Evolutionary conservation across 2,888 invertebrate species (phyloP), one percentile per base, ranked within the genome.

Genomic region (Leptogaster cylindrica): DNA sequence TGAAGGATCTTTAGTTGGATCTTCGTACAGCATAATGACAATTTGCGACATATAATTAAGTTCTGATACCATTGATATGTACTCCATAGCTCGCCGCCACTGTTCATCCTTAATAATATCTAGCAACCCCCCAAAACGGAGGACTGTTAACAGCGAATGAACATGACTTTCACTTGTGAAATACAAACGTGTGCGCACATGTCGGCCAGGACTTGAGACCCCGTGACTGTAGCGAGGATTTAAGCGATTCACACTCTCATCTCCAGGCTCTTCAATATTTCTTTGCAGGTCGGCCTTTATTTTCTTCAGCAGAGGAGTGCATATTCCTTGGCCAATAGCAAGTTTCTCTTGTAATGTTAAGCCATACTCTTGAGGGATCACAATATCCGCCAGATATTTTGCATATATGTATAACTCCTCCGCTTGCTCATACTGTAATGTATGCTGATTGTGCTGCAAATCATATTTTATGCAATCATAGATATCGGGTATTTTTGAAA

Each of bases 381-480:
- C 97, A 76, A 99, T 93, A 79, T 99, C 99, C 0, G 99, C 99
- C 75, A 99, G 84, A 78, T 96, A 95, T 81, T 99, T 99, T 0
- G 98, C 93, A 77, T 95, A 94, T 64, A 93, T 91, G 77, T 98
- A 99, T 48, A 95, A 82, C 78, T 96, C 93, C 77, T 96, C 95
- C 0, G 95, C 94, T 77, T 91, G 88, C 75, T 93, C 93, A 76
- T 93, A 96, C 80, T 97, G 95, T 72, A 97, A 80, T 1, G 95
- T 94, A 76, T 95, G 94, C 76, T 95, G 95, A 80, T 99, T 99
- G 79, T 99, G 99, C 77, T 98, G 97, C 72, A 98, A 83, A 82
- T 99, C 99, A 78, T 96, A 99, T 79, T 99, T 99, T 75, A 99
- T 98, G 78, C 98, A 98, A 83, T 99, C 99, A 77, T 99, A 99